phyloP scores from a whole-genome alignment of 2,888 invertebrate genomes.

The Iselma pallidipennis region DNA sequence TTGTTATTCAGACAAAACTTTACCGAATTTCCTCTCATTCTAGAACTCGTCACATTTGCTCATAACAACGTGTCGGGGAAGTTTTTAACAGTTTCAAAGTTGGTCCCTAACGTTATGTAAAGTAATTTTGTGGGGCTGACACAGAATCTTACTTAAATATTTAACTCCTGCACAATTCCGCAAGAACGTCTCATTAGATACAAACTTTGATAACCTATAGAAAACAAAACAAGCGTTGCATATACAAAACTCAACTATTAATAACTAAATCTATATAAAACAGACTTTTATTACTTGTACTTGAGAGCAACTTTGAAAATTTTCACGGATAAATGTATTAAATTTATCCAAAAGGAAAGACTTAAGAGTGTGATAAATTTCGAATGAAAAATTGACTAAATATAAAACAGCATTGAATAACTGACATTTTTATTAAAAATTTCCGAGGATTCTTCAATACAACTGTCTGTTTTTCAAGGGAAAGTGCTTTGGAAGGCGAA shows the following conservation, averaged over 20 bases:
- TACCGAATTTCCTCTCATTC: background rate
- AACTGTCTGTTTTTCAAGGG: too few species aligned
- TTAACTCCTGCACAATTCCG: background rate
- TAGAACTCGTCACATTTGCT: background rate
- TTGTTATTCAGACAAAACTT: background rate
- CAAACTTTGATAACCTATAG: conserved; percentile 15
- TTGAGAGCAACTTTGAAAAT: too few species aligned
- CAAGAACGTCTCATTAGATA: background rate
- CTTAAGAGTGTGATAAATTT: too few species aligned
- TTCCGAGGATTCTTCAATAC: background rate
- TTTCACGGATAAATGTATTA: too few species aligned
- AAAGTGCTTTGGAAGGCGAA: background rate
- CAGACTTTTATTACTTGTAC: too few species aligned
- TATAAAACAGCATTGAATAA: too few species aligned
- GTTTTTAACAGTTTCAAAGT: background rate
- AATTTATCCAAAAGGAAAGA: too few species aligned
- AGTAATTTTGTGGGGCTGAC: background rate
- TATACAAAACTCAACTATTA: conserved; percentile 14
- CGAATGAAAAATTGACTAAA: too few species aligned
- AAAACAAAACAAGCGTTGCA: conserved; percentile 20
- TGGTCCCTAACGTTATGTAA: background rate
- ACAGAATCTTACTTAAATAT: background rate
- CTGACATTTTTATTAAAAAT: background rate
- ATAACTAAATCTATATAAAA: conserved; percentile 21
- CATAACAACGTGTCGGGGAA: background rate